phyloP scores from a whole-genome alignment of 2,888 invertebrate species.

The Iphiclides podalirius region DNA sequence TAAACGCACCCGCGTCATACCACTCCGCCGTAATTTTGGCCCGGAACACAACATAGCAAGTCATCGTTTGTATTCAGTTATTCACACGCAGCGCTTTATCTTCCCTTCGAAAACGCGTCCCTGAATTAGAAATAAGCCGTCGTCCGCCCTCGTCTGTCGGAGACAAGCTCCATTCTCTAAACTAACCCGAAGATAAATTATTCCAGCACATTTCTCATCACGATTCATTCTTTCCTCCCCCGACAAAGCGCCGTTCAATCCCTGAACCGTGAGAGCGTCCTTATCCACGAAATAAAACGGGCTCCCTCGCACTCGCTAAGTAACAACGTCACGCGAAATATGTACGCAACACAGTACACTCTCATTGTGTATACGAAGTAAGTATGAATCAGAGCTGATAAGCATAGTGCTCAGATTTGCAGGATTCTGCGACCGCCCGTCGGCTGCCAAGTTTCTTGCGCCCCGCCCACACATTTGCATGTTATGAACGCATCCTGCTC shows the following conservation, averaged over 20 bases:
- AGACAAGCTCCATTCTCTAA: slow-evolving; percentile 61
- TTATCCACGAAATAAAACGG: slow-evolving; percentile 68
- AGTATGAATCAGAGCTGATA: slow-evolving; percentile 75
- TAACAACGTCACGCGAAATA: slow-evolving; percentile 47
- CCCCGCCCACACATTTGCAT: slow-evolving; percentile 69
- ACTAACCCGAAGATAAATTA: slow-evolving; percentile 72
- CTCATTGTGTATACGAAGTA: slow-evolving; percentile 44
- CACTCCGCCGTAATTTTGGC: slow-evolving; percentile 40
- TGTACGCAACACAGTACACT: slow-evolving; percentile 35
- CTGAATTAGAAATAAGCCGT: slow-evolving; percentile 67
- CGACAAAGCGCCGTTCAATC: slow-evolving; percentile 67
- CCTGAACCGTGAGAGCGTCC: slow-evolving; percentile 60
- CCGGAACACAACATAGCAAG: slow-evolving; percentile 39
- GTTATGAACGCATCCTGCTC: slow-evolving; percentile 48
- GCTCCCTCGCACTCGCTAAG: slow-evolving; percentile 55
- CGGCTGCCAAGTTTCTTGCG: slow-evolving; percentile 69
- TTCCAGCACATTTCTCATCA: slow-evolving; percentile 71
- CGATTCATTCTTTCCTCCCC: slow-evolving; percentile 64
- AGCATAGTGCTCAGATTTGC: slow-evolving; percentile 69
- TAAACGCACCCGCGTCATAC: slow-evolving; percentile 33
- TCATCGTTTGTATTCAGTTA: slow-evolving; percentile 65
- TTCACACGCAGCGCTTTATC: slow-evolving; percentile 57
- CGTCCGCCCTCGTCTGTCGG: slow-evolving; percentile 51
- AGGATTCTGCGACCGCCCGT: slow-evolving; percentile 55
- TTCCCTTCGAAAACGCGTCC: slow-evolving; percentile 55